Base-by-base conservation (phyloP, 2,888 invertebrate genomes). In the Emesis castigata region DNA sequence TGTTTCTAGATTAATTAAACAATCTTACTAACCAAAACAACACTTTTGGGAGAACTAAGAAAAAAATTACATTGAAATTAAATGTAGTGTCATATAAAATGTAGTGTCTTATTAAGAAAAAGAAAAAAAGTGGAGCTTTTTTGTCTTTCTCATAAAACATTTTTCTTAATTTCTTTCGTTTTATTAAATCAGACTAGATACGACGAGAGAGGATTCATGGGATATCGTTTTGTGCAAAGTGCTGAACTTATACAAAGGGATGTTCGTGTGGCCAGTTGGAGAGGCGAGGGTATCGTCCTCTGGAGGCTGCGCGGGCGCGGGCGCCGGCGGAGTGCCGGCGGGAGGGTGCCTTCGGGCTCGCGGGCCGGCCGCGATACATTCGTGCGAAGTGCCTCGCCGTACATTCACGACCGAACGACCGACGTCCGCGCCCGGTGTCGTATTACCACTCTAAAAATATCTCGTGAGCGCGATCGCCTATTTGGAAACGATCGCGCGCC, bases 371-470 rank as follows among this genome's bases (percentile, higher is more conserved):
- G 79, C 73, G 76, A 79, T 88, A 87, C 94, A 94, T 92, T 94
- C 94, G 93, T 93, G 94, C 94, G 93, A 92, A 91, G 86, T 88
- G 79, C 89, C 91, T 91, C 93, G 92, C 92, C 87, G 64, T 87
- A 90, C 85, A 87, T 87, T 81, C 91, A 94, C 95, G 94, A 91
- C 86, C 94, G 92, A 92, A 89, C 94, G 93, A 92, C 91, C 91
- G 91, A 90, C 92, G 91, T 91, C 92, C 91, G 92, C 92, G 93
- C 90, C 91, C 92, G 94, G 95, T 95, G 94, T 95, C 95, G 94
- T 93, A 94, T 95, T 95, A 95, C 95, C 92, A 92, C 93, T 93
- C 94, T 94, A 95, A 93, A 94, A 93, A 94, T 95, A 95, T 88
- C 91, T 89, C 92, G 93, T 93, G 93, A 94, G 93, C 94, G 93